A percentile compares a stretch with the other conserved stretches of the same genome.
phyloP scores from a whole-genome alignment of 2,113 vertebrate genomes.

The Smithornis capensis region DNA sequence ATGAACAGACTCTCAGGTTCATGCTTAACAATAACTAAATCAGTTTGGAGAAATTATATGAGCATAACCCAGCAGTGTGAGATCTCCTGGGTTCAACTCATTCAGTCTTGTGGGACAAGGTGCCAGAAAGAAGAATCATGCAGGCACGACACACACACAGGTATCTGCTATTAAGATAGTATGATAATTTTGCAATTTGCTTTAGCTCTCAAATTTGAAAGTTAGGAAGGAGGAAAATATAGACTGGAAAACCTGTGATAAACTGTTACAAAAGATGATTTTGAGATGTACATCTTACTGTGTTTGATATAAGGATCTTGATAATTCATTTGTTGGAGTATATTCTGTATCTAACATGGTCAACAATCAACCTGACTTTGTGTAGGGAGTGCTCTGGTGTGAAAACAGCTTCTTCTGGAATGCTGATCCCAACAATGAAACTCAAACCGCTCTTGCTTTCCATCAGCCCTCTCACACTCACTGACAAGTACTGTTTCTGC shows the following conservation, averaged over 20 bases:
- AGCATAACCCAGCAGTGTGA: neutral
- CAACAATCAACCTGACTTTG: neutral
- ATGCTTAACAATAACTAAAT: neutral
- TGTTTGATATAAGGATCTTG: neutral
- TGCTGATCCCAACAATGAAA: neutral
- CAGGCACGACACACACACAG: neutral
- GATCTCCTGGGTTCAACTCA: neutral
- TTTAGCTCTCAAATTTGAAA: neutral
- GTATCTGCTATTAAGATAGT: neutral
- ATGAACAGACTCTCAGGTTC: neutral
- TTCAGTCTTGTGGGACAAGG: neutral
- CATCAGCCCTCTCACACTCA: no score
- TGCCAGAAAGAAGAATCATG: neutral
- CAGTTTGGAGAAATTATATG: neutral
- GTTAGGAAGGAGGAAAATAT: neutral
- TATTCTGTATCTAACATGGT: accelerated
- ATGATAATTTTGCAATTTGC: neutral
- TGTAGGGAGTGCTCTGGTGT: neutral
- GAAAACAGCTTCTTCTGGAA: neutral
- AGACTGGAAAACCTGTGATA: neutral
- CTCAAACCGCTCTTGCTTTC: neutral
- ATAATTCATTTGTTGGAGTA: neutral
- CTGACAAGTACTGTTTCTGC: neutral
- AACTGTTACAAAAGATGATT: neutral
- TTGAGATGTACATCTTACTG: neutral